These are phyloP conservation scores for Drosophila nigricruria DNA, from an alignment of 2,888 invertebrate genomes.

Conservation along the genomic window DNA sequence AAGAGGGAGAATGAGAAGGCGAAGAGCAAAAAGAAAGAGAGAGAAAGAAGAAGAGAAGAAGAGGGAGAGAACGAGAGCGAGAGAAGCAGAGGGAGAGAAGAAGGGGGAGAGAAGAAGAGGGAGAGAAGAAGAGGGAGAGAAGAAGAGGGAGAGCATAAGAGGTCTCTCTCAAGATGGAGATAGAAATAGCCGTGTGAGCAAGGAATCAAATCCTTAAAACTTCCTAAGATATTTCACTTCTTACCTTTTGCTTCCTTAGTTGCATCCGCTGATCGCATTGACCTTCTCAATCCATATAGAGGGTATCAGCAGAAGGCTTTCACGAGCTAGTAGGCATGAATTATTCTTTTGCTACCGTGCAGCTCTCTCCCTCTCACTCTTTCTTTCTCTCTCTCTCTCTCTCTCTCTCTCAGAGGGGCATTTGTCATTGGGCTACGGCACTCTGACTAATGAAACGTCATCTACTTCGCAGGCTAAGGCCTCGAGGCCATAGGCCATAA, in stretches of 20 bases:
- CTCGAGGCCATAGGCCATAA: conserved; percentile 60
- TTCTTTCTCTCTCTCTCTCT: not conserved
- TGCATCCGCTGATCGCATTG: not conserved
- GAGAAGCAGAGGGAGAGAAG: not conserved
- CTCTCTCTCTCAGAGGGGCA: conserved; percentile 40
- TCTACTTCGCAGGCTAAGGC: conserved; percentile 32
- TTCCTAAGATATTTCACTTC: no score
- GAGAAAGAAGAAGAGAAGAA: not conserved
- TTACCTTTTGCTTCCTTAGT: no score
- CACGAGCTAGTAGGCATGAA: conserved; percentile 20
- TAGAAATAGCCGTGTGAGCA: no score
- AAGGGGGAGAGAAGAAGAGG: not conserved
- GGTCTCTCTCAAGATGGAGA: no score
- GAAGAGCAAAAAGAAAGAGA: not conserved
- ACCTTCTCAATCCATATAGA: not conserved
- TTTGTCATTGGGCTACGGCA: conserved; percentile 70
- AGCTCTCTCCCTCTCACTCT: conserved; percentile 2
- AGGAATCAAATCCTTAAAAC: no score
- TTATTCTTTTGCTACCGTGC: conserved; percentile 30
- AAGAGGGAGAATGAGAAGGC: not conserved
- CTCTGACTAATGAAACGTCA: conserved; percentile 73
- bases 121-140: not conserved
- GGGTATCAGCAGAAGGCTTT: conserved; percentile 29
- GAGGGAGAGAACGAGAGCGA: no score
- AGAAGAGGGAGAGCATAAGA: no score